Conservation (phyloP, 1,140 invertebrate genomes). For the Diuraphis noxia region DNA sequence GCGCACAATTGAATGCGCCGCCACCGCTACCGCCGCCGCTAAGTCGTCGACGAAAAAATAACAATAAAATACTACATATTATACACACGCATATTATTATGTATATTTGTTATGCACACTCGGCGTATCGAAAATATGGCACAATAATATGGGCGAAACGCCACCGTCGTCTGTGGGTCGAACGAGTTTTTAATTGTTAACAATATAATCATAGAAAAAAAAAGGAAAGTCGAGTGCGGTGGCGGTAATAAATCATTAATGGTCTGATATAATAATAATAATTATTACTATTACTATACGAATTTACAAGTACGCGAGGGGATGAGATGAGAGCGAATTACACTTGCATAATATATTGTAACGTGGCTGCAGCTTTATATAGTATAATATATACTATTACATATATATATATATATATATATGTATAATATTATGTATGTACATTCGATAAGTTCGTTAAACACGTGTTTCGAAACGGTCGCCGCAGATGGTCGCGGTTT, state of each 20-base stretch:
- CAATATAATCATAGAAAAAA: neutral
- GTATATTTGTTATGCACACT: neutral
- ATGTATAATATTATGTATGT: neutral
- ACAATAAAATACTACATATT: neutral
- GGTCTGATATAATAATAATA: neutral
- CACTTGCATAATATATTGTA: neutral
- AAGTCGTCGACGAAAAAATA: constrained; percentile 24
- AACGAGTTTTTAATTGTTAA: constrained; percentile 46
- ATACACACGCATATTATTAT: neutral
- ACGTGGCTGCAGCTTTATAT: neutral
- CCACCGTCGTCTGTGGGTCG: neutral
- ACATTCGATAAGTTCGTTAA: neutral
- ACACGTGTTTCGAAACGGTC: constrained; percentile 30
- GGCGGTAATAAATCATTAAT: constrained; percentile 34
- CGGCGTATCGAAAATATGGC: neutral
- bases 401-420: neutral
- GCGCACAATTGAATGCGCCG: constrained; percentile 17
- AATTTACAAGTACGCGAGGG: neutral
- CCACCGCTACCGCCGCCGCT: neutral
- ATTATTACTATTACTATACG: neutral
- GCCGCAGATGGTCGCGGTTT: neutral
- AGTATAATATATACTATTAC: neutral
- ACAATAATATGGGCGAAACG: neutral
- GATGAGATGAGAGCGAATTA: neutral
- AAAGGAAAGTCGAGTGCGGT: constrained; percentile 21